Percentiles rank a stretch among this genome's conserved stretches.
These are phyloP conservation scores for Phortica variegata DNA, from an alignment of 1,140 invertebrate species.

Conservation along the genomic window DNA sequence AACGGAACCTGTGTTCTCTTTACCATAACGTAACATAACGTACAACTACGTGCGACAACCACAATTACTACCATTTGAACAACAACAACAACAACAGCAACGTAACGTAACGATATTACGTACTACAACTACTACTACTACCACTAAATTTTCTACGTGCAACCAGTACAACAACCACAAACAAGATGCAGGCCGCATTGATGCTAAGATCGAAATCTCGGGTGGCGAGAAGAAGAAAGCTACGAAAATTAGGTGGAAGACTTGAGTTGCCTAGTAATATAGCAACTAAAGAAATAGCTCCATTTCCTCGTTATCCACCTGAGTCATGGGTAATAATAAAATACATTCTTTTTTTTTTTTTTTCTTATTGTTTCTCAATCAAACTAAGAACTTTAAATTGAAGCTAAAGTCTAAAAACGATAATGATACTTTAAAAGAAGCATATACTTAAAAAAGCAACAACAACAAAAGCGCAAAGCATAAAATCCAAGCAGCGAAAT, in stretches of 20 bases:
- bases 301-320: constrained; percentile 81
- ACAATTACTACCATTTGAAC: constrained; percentile 3
- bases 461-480: too few species aligned
- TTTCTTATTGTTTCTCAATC: neutral
- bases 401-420: too few species aligned
- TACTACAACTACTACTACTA: constrained; percentile 15
- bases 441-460: too few species aligned
- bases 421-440: too few species aligned
- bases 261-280: constrained; percentile 80
- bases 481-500: too few species aligned
- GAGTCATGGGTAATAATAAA: constrained; percentile 67
- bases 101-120: constrained; percentile 17
- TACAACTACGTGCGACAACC: constrained; percentile 1
- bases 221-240: constrained; percentile 73
- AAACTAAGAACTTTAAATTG: too few species aligned
- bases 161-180: constrained; percentile 59
- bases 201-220: constrained; percentile 84
- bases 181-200: constrained; percentile 85
- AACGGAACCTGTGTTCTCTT: constrained; percentile 51
- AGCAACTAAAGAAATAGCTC: constrained; percentile 78
- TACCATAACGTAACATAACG: constrained; percentile 3
- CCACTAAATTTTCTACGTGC: constrained; percentile 31
- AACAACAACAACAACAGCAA: neutral
- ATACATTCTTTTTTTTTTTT: neutral
- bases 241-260: constrained; percentile 68